Conservation (phyloP, 2,888 invertebrate species). For the Anarsia innoxiella region DNA sequence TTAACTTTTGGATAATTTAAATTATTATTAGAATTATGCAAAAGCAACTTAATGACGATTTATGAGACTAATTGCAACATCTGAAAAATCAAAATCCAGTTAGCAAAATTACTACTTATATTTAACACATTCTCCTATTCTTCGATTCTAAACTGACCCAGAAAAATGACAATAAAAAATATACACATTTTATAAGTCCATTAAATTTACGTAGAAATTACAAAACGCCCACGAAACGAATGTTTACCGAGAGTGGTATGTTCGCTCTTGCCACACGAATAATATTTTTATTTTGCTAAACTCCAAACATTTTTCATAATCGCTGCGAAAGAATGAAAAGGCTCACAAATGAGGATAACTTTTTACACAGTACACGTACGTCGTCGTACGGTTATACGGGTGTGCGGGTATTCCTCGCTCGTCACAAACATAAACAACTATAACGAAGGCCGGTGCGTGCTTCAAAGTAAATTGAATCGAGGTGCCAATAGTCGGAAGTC, state of each 20-base stretch:
- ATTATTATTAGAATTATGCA: no score
- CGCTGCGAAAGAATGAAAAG: conserved; percentile 11
- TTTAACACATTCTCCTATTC: no score
- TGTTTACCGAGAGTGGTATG: not conserved
- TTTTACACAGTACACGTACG: conserved; percentile 3
- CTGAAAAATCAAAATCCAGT: no score
- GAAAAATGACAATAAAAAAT: no score
- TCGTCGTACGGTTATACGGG: not conserved
- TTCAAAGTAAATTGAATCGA: conserved; percentile 61
- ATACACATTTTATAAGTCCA: no score
- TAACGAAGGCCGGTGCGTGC: conserved; percentile 30
- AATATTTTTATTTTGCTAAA: not conserved
- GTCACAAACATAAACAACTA: conserved; percentile 26
- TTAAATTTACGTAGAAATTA: no score
- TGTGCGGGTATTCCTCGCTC: conserved; percentile 6
- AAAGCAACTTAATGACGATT: no score
- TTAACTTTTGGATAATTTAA: no score
- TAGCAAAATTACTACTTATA: no score
- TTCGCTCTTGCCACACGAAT: not conserved
- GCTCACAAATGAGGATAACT: conserved; percentile 16
- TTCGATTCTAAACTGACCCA: no score
- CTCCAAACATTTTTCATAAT: conserved; percentile 10
- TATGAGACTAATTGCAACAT: no score
- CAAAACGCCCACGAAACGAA: no score
- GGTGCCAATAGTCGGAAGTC: conserved; percentile 63